phyloP scores from a whole-genome alignment of 1,140 invertebrate genomes.

The Papilio polyxenes region DNA sequence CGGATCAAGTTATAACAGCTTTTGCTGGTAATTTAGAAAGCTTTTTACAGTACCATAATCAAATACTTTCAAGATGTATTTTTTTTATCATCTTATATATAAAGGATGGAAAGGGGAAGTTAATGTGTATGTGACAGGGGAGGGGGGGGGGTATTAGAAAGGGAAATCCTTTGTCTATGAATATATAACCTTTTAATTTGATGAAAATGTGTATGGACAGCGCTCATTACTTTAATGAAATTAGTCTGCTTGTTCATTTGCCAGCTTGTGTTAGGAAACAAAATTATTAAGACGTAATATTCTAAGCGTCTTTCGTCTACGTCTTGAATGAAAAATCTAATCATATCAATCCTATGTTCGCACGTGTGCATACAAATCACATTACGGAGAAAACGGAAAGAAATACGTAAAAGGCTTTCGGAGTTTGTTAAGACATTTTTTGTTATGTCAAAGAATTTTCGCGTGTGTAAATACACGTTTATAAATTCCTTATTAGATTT shows the following conservation, averaged over 20 bases:
- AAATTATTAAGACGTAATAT: no score
- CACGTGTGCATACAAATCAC: conserved; percentile 2
- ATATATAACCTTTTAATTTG: no score
- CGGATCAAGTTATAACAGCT: neutral
- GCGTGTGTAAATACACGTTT: neutral
- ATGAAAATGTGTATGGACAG: no score
- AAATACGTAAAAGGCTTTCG: neutral
- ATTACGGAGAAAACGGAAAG: neutral
- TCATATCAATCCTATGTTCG: neutral
- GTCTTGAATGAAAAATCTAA: neutral
- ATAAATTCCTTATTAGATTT: neutral
- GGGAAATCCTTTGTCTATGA: no score
- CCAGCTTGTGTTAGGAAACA: no score
- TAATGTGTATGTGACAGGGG: no score
- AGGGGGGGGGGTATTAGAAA: no score
- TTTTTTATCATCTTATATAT: neutral
- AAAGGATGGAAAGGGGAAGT: no score
- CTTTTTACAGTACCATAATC: neutral
- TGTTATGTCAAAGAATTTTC: neutral
- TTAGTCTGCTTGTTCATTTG: no score
- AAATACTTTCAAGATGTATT: neutral
- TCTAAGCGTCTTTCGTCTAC: neutral
- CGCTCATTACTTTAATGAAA: no score
- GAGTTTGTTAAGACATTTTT: neutral
- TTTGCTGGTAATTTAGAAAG: neutral